These are phyloP conservation scores for Belgica antarctica DNA, from an alignment of 2,888 invertebrate species.

Conservation along the genomic window DNA sequence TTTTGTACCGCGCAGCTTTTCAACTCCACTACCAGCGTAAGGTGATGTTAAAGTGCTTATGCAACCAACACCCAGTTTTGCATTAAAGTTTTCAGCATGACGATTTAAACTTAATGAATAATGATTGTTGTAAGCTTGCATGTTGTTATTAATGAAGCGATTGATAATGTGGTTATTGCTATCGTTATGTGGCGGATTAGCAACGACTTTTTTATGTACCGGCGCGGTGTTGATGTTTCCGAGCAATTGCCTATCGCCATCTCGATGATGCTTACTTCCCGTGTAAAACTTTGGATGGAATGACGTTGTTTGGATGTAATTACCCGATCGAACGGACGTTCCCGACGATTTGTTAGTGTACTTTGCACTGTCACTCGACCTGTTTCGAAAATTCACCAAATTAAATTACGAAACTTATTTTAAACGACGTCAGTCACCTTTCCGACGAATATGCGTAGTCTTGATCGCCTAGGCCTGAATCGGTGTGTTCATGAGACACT, in stretches of 20 bases:
- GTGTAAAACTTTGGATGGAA: constrained; percentile 34
- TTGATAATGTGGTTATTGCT: constrained; percentile 49
- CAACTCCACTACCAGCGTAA: constrained; percentile 45
- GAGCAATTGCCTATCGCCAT: constrained; percentile 12
- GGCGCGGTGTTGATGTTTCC: constrained; percentile 44
- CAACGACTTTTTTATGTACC: constrained; percentile 48
- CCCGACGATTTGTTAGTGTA: constrained; percentile 57
- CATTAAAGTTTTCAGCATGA: constrained; percentile 44
- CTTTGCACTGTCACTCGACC: constrained; percentile 63
- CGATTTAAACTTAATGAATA: constrained; percentile 55
- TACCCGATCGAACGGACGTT: constrained; percentile 53
- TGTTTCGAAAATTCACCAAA: constrained; percentile 47
- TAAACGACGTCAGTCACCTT: constrained; percentile 56
- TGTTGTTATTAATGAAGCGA: constrained; percentile 53
- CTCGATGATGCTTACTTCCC: constrained; percentile 49
- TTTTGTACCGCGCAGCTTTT: constrained; percentile 51
- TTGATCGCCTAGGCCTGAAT: constrained; percentile 74
- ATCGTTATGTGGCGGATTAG: constrained; percentile 49
- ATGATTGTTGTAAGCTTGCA: constrained; percentile 55
- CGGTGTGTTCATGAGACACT: constrained; percentile 73
- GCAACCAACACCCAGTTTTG: constrained; percentile 44
- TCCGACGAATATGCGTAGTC: constrained; percentile 71
- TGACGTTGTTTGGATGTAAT: constrained; percentile 47
- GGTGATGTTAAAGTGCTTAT: constrained; percentile 47
- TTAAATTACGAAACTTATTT: constrained; percentile 8